These are phyloP conservation scores for Cepaea nemoralis DNA, from an alignment of 1,140 invertebrate genomes.

Conservation along the genomic window DNA sequence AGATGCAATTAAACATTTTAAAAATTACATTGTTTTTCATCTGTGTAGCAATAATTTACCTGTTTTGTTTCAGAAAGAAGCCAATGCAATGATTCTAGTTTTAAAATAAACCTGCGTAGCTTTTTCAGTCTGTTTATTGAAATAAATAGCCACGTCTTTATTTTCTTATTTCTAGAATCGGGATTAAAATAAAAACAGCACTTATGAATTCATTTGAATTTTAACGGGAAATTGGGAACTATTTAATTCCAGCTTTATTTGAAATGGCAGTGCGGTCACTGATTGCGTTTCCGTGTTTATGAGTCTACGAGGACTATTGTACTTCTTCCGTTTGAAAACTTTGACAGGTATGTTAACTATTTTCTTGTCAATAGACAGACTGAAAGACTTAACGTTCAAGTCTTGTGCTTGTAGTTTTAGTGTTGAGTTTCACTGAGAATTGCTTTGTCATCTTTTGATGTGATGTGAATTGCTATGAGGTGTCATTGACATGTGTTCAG, in stretches of 20 bases:
- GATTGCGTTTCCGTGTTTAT: neutral
- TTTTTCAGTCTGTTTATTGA: slow-evolving; percentile 5
- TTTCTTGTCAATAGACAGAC: slow-evolving; percentile 11
- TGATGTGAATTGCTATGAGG: too few relatives aligned
- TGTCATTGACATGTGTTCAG: too few relatives aligned
- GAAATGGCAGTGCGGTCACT: neutral
- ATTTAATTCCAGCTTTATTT: neutral
- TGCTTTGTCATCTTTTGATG: too few relatives aligned
- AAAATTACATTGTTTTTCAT: too few relatives aligned
- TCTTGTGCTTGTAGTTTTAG: neutral
- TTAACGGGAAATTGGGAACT: neutral
- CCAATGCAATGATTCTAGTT: neutral
- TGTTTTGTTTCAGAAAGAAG: neutral
- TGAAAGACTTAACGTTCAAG: neutral
- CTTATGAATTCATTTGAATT: neutral
- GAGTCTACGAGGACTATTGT: neutral
- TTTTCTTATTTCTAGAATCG: neutral
- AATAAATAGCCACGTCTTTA: neutral
- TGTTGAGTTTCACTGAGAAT: neutral
- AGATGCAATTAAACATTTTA: too few relatives aligned
- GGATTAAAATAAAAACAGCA: too few relatives aligned
- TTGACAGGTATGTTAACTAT: slow-evolving; percentile 19
- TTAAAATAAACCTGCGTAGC: too few relatives aligned
- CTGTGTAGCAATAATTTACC: neutral
- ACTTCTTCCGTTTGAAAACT: neutral